Conservation (phyloP, 2,113 vertebrate species). For the Macquaria australasica region DNA sequence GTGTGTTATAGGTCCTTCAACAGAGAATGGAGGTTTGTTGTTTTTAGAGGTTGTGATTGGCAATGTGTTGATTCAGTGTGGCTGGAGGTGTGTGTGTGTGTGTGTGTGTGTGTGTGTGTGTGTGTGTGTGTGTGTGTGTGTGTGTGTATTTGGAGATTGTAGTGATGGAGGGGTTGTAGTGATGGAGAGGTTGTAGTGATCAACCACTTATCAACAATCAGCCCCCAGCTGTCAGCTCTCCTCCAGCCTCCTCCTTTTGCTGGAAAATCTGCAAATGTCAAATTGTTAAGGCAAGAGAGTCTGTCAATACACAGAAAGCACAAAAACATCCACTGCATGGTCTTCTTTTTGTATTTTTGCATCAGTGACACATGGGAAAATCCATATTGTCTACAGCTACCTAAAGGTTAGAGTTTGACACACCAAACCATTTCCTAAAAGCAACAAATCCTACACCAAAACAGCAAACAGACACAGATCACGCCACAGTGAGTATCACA, state of each 20-base stretch:
- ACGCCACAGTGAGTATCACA: not conserved
- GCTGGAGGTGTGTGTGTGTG: not conserved
- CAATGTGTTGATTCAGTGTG: constrained; percentile 14
- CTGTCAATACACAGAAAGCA: not conserved
- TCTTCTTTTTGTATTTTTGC: constrained; percentile 5
- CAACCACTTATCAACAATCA: constrained; percentile 48
- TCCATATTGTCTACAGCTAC: not conserved
- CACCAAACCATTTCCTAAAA: not conserved
- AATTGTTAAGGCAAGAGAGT: constrained; percentile 5
- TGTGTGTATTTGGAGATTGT: not conserved
- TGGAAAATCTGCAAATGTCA: constrained; percentile 41
- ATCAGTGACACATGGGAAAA: not conserved
- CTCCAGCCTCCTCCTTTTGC: constrained; percentile 23
- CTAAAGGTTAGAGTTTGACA: not conserved
- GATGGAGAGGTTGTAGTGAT: constrained; percentile 16
- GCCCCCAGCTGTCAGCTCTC: constrained; percentile 46
- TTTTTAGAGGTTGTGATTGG: constrained; percentile 27
- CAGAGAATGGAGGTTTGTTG: constrained; percentile 4
- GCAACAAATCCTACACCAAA: not conserved
- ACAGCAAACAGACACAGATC: not conserved
- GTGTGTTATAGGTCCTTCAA: constrained; percentile 25
- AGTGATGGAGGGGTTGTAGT: constrained; percentile 7
- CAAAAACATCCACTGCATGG: not conserved
- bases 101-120: not conserved
- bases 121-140: not conserved